A percentile compares a stretch with the other conserved stretches of the same genome.
Conservation (phyloP, 2,797 vertebrate genomes). For the Pangasius mekongensis region DNA sequence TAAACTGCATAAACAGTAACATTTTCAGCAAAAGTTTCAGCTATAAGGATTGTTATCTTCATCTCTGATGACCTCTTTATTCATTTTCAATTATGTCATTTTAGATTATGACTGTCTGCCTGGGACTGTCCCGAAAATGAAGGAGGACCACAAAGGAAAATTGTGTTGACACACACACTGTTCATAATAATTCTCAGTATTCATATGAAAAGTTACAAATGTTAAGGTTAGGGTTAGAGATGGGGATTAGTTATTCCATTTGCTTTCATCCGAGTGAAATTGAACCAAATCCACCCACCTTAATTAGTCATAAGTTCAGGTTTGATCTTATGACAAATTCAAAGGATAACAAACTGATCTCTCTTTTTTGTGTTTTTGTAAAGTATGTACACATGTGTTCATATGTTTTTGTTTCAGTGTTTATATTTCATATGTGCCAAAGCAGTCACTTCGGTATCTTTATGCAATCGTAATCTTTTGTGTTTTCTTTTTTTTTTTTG, state of each 20-base stretch:
- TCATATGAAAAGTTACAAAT: background rate
- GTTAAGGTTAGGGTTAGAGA: background rate
- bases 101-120: background rate
- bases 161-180: background rate
- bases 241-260: background rate
- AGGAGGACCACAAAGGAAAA: background rate
- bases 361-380: background rate
- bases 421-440: background rate
- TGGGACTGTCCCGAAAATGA: slow-evolving; percentile 14
- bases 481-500: background rate
- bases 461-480: slow-evolving; percentile 33
- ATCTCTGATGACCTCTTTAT: background rate
- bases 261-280: background rate
- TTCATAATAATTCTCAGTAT: background rate
- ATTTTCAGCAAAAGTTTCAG: background rate
- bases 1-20: background rate
- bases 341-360: background rate
- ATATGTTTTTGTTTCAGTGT: slow-evolving; percentile 6
- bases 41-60: background rate
- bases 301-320: background rate
- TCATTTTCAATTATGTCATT: background rate
- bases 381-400: background rate
- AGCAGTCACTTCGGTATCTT: slow-evolving; percentile 10
- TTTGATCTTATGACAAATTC: background rate
- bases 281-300: background rate